A percentile compares a stretch with the other conserved stretches of the same genome.
phyloP scores from a whole-genome alignment of 2,888 invertebrate species.

The Exocentrus adspersus region DNA sequence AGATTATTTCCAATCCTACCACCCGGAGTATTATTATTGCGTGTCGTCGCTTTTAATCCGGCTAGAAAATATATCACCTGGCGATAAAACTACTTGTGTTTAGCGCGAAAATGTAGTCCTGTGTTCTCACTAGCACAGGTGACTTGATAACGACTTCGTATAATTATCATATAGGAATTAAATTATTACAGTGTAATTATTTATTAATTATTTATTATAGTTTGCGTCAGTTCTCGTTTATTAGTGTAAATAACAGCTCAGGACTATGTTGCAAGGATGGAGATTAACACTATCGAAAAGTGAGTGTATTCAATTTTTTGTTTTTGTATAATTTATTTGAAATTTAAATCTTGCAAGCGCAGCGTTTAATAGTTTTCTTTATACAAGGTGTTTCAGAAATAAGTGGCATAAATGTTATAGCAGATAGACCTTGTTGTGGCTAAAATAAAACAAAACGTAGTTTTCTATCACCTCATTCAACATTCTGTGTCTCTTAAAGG shows the following conservation, averaged over 20 bases:
- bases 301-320: constrained; percentile 35
- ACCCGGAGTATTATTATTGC: background rate
- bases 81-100: constrained; percentile 8
- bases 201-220: background rate
- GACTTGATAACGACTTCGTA: background rate
- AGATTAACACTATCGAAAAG: constrained; percentile 49
- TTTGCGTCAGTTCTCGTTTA: background rate
- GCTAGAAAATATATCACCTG: background rate
- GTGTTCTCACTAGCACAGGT: constrained; percentile 11
- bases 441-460: too few relatives aligned
- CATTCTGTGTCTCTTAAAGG: too few relatives aligned
- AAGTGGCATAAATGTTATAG: too few relatives aligned
- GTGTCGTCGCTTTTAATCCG: background rate
- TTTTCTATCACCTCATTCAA: too few relatives aligned
- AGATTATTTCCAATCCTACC: background rate
- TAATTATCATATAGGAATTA: too few relatives aligned
- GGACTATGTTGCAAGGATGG: constrained; percentile 51
- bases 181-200: too few relatives aligned
- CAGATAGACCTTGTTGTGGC: too few relatives aligned
- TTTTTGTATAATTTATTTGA: too few relatives aligned
- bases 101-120: constrained; percentile 11
- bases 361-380: too few relatives aligned
- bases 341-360: too few relatives aligned
- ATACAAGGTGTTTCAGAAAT: too few relatives aligned
- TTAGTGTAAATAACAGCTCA: constrained; percentile 12